These are phyloP conservation scores for Poeciliopsis paucimaculata DNA, from an alignment of 2,797 vertebrate genomes.

Conservation along the genomic window DNA sequence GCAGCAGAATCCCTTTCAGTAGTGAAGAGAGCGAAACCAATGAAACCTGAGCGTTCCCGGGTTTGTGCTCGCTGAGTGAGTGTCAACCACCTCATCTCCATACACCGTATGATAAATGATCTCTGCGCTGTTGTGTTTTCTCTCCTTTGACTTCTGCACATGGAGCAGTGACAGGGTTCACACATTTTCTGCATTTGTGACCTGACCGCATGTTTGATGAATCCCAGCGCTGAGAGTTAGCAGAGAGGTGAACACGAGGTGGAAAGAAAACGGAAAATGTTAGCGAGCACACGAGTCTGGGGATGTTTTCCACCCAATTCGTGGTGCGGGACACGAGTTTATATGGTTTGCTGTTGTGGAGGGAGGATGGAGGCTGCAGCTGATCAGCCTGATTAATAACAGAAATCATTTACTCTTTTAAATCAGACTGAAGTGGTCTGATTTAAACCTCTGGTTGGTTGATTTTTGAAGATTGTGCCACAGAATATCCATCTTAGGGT, in stretches of 20 bases:
- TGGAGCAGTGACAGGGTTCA: background rate
- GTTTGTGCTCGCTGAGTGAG: constrained; percentile 2
- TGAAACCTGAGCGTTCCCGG: constrained; percentile 8
- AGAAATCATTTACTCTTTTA: background rate
- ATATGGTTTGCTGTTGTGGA: background rate
- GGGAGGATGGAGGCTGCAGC: background rate
- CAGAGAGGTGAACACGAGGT: background rate
- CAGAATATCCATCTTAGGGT: background rate
- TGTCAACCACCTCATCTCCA: constrained; percentile 13
- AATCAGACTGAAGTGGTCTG: background rate
- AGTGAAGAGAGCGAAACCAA: constrained; percentile 12
- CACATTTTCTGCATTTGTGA: constrained; percentile 7
- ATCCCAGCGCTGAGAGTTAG: constrained; percentile 1
- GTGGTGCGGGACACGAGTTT: background rate
- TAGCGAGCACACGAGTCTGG: background rate
- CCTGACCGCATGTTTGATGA: background rate
- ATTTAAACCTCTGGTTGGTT: background rate
- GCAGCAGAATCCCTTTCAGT: constrained; percentile 11
- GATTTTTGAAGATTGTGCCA: background rate
- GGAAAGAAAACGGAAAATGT: background rate
- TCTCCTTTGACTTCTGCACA: constrained; percentile 11
- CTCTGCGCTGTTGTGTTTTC: constrained; percentile 6
- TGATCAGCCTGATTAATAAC: background rate
- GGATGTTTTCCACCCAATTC: background rate
- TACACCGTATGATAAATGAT: constrained; percentile 19